phyloP scores from a whole-genome alignment of 1,140 invertebrate species.

The Phymorhynchus buccinoides region DNA sequence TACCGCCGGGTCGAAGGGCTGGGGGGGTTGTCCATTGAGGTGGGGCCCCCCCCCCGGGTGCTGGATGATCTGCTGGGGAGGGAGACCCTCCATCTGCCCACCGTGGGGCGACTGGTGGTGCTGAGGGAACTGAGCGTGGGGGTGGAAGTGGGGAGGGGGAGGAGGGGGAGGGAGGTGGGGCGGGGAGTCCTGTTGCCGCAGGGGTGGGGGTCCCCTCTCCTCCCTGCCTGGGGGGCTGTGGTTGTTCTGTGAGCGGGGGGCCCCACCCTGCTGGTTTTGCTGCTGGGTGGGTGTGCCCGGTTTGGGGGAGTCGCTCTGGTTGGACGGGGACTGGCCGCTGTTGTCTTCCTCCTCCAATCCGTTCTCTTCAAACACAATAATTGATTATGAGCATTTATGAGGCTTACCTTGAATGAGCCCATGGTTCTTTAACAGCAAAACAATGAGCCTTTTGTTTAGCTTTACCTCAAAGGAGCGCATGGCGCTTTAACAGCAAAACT shows the following conservation, averaged over 20 bases:
- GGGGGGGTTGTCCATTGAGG: slow-evolving; percentile 26
- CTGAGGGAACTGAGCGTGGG: background rate
- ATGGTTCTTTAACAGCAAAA: too few species aligned
- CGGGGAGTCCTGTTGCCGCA: slow-evolving; percentile 18
- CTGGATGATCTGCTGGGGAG: slow-evolving; percentile 15
- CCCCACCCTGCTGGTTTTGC: background rate
- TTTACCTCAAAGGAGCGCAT: too few species aligned
- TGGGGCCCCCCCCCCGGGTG: slow-evolving; percentile 31
- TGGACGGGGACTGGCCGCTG: slow-evolving; percentile 38
- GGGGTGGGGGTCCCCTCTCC: background rate
- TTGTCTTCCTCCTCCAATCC: slow-evolving; percentile 55
- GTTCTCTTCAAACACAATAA: slow-evolving; percentile 44
- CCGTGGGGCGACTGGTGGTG: background rate
- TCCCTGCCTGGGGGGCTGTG: slow-evolving; percentile 34
- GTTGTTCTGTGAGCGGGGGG: slow-evolving; percentile 14
- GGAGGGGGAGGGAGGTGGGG: slow-evolving; percentile 32
- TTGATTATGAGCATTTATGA: too few species aligned
- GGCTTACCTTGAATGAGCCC: too few species aligned
- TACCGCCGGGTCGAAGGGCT: slow-evolving; percentile 27
- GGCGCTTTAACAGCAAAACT: too few species aligned
- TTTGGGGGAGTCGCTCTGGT: slow-evolving; percentile 30
- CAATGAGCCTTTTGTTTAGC: too few species aligned
- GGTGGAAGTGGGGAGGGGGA: slow-evolving; percentile 24
- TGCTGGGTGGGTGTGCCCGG: slow-evolving; percentile 38
- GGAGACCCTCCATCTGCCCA: slow-evolving; percentile 2